Conservation (phyloP, 2,888 invertebrate species). For the Rhagonycha lutea region DNA sequence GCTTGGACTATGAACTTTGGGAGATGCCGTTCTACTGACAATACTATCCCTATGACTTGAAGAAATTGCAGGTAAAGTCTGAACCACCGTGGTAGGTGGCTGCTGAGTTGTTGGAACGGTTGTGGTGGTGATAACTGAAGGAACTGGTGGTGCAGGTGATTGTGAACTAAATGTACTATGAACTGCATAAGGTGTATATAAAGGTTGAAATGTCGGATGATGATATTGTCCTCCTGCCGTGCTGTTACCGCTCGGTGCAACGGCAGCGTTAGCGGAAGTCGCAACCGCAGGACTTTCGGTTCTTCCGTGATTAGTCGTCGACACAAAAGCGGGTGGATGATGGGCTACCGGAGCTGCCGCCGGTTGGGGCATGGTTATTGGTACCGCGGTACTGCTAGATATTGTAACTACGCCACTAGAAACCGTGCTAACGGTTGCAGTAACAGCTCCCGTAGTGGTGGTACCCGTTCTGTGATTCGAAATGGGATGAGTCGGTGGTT, state of each 20-base stretch:
- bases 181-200: constrained; percentile 81
- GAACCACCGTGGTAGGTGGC: constrained; percentile 56
- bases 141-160: constrained; percentile 55
- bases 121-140: constrained; percentile 59
- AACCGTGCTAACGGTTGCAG: constrained; percentile 38
- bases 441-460: constrained; percentile 35
- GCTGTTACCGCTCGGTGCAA: constrained; percentile 59
- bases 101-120: constrained; percentile 49
- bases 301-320: constrained; percentile 50
- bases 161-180: constrained; percentile 58
- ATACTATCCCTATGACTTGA: constrained; percentile 54
- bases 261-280: constrained; percentile 55
- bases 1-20: constrained; percentile 76
- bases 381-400: constrained; percentile 31
- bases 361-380: constrained; percentile 60
- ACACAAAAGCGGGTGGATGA: constrained; percentile 48
- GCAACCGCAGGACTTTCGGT: constrained; percentile 63
- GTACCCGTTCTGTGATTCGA: constrained; percentile 39
- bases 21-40: constrained; percentile 67
- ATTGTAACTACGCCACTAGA: constrained; percentile 41
- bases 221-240: constrained; percentile 53
- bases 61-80: constrained; percentile 49
- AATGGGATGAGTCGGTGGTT: constrained; percentile 55
- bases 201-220: constrained; percentile 63
- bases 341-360: constrained; percentile 57